Percentiles rank a stretch among this genome's conserved stretches.
These are phyloP conservation scores for Speoplatyrhinus poulsoni DNA, from an alignment of 2,113 vertebrate species.

Conservation along the genomic window DNA sequence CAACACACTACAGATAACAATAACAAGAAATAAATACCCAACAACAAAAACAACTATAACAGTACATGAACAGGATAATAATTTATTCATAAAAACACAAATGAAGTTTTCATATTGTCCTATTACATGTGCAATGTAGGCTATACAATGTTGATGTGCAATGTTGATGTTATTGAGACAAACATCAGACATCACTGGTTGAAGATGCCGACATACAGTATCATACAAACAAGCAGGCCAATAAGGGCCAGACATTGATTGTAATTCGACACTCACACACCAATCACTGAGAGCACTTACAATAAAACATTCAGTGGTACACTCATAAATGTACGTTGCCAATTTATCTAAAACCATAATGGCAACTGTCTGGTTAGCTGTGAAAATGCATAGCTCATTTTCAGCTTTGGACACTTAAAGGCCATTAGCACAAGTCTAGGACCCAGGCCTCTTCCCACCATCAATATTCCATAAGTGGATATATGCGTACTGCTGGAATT, in stretches of 20 bases:
- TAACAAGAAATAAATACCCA: no score
- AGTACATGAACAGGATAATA: no score
- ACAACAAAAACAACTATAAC: no score
- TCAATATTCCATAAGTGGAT: constrained; percentile 70
- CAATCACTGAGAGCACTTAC: constrained; percentile 60
- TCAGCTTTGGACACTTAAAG: constrained; percentile 64
- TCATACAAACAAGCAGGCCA: no score
- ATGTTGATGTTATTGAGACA: no score
- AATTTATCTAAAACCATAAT: constrained; percentile 53
- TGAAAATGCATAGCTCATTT: constrained; percentile 49
- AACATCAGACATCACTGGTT: no score
- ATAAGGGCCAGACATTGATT: not conserved
- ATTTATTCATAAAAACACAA: no score
- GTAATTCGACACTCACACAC: constrained; percentile 53
- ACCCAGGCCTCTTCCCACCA: constrained; percentile 51
- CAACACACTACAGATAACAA: no score
- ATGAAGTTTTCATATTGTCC: no score
- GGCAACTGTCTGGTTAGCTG: constrained; percentile 1
- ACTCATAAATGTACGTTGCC: constrained; percentile 48
- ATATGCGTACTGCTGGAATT: constrained; percentile 36
- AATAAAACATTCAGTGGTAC: constrained; percentile 37
- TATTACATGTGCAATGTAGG: no score
- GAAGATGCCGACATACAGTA: no score
- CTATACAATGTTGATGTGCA: no score
- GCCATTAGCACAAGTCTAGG: constrained; percentile 62